Conservation (phyloP, 2,888 invertebrate species). For the Thymelicus sylvestris region DNA sequence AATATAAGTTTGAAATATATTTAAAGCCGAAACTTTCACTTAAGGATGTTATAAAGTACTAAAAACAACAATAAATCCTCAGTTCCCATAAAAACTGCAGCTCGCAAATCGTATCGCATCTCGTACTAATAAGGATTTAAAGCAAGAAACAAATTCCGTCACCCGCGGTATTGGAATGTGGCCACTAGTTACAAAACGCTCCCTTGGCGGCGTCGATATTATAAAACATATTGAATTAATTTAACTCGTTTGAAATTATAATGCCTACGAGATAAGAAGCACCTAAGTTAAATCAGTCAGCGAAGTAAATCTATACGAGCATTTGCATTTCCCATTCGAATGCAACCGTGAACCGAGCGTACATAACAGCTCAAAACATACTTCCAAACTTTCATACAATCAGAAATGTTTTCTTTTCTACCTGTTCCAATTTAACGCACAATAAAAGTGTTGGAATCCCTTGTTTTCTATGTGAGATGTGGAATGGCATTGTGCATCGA, state of each 20-base stretch:
- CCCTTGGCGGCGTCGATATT: too few species aligned
- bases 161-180: not conserved
- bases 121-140: conserved; percentile 6
- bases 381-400: conserved; percentile 46
- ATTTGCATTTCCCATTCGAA: not conserved
- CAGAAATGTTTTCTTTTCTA: conserved; percentile 60
- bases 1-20: too few species aligned
- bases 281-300: too few species aligned
- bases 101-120: conserved; percentile 6
- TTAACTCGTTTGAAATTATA: too few species aligned
- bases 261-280: too few species aligned
- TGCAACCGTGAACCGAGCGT: not conserved
- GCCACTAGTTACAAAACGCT: too few species aligned
- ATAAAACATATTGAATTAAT: too few species aligned
- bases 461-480: conserved; percentile 75
- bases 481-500: conserved; percentile 71
- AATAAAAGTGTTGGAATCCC: conserved; percentile 74
- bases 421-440: conserved; percentile 75
- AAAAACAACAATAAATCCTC: too few species aligned
- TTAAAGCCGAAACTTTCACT: too few species aligned
- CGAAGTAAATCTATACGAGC: too few species aligned
- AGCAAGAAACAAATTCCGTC: conserved; percentile 5
- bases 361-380: not conserved
- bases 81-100: not conserved
- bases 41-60: too few species aligned